Evolutionary conservation across 2,113 vertebrate species (phyloP).

Genomic region (Elachura formosa): DNA sequence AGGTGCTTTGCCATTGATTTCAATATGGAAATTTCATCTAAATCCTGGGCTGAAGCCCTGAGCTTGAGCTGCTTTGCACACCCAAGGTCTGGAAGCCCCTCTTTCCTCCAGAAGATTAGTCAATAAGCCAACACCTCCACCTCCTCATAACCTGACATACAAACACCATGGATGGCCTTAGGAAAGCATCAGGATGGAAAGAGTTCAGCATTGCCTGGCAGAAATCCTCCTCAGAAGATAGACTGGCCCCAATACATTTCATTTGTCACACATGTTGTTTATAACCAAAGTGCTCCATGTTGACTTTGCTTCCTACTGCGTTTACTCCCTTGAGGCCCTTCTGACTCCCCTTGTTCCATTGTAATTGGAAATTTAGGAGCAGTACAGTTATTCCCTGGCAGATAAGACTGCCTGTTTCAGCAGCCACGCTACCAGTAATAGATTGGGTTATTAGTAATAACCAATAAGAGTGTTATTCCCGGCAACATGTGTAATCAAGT

Average conservation of each 20-base stretch:
- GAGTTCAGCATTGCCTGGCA: not conserved
- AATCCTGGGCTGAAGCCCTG: not conserved
- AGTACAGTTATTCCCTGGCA: not conserved
- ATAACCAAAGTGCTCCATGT: not conserved
- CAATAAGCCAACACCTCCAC: not conserved
- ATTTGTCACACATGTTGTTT: not conserved
- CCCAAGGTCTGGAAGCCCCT: not conserved
- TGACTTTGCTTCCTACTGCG: not conserved
- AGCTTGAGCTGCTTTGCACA: not conserved
- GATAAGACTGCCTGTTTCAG: not conserved
- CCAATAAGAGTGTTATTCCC: constrained; percentile 13
- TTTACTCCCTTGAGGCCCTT: not conserved
- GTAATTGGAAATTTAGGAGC: not conserved
- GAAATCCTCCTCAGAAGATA: not conserved
- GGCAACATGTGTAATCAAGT: constrained; percentile 13
- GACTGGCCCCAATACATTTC: accelerated
- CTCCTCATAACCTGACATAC: not conserved
- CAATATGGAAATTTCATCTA: not conserved
- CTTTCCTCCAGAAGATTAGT: not conserved
- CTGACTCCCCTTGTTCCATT: not conserved
- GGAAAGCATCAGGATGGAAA: not conserved
- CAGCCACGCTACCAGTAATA: not conserved
- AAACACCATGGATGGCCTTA: not conserved
- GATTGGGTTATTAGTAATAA: constrained; percentile 22
- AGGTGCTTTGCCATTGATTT: not conserved